Evolutionary conservation across 2,797 vertebrate genomes (phyloP).

Genomic region (Pantherophis alleghaniensis): DNA sequence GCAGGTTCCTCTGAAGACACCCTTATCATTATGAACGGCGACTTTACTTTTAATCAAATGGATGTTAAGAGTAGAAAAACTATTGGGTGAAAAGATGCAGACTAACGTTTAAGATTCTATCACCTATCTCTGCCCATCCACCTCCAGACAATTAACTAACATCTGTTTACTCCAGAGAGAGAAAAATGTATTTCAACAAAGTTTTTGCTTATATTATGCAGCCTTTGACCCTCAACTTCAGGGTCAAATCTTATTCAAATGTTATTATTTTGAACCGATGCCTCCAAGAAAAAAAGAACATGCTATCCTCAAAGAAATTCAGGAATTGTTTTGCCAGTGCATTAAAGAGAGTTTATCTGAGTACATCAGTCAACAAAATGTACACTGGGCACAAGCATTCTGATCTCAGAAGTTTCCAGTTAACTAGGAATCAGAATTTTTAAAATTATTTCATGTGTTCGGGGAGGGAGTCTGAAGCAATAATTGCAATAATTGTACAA

Average conservation of each 20-base stretch:
- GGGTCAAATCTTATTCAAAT: neutral
- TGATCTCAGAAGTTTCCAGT: neutral
- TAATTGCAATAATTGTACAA: slow-evolving; percentile 5
- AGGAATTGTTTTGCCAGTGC: slow-evolving; percentile 13
- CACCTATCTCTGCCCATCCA: neutral
- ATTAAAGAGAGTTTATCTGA: slow-evolving; percentile 8
- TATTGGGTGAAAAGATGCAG: neutral
- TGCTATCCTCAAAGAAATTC: neutral
- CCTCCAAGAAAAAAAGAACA: slow-evolving; percentile 5
- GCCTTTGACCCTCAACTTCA: neutral
- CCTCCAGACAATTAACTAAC: neutral
- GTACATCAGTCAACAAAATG: slow-evolving; percentile 14
- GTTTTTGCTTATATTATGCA: neutral
- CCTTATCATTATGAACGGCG: neutral
- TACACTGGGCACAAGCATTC: neutral
- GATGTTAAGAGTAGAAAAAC: neutral
- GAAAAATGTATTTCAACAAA: slow-evolving; percentile 7
- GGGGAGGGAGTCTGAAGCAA: slow-evolving; percentile 8
- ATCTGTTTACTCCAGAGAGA: neutral
- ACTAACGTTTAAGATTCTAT: neutral
- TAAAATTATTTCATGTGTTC: slow-evolving; percentile 1
- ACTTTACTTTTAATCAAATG: neutral
- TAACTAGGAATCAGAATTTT: neutral
- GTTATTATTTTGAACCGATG: slow-evolving; percentile 1
- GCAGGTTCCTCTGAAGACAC: neutral